Conservation (phyloP, 2,113 vertebrate species). For the Rhea americana region DNA sequence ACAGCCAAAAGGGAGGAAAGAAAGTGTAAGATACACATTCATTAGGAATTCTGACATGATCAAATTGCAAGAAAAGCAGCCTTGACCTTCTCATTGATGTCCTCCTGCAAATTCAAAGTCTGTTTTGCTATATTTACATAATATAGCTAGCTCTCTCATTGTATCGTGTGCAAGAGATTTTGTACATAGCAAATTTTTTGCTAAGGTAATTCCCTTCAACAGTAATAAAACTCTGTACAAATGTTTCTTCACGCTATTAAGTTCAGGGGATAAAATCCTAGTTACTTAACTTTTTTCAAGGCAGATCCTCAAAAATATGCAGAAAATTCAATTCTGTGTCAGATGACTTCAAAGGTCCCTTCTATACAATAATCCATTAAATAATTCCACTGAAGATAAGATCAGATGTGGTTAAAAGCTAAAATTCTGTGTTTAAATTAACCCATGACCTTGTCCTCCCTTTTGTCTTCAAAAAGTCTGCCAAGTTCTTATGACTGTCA, state of each 20-base stretch:
- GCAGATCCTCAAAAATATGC: background rate
- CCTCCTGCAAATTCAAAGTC: background rate
- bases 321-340: constrained; percentile 24
- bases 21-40: background rate
- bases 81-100: background rate
- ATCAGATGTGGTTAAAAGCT: constrained; percentile 17
- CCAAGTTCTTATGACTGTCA: background rate
- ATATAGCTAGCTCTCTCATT: background rate
- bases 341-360: constrained; percentile 3
- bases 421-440: constrained; percentile 35
- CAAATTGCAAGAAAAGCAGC: background rate
- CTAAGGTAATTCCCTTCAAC: background rate
- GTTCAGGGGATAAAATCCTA: background rate
- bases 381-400: constrained; percentile 37
- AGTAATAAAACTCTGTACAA: background rate
- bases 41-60: fast-evolving
- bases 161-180: background rate
- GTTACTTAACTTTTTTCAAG: background rate
- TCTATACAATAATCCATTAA: constrained; percentile 9
- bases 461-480: constrained; percentile 33
- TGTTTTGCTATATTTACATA: background rate
- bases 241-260: background rate
- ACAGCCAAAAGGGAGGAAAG: background rate
- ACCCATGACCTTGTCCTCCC: background rate
- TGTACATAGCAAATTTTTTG: background rate